Base-by-base conservation (phyloP, 2,113 vertebrate species). In the Myotis davidii region DNA sequence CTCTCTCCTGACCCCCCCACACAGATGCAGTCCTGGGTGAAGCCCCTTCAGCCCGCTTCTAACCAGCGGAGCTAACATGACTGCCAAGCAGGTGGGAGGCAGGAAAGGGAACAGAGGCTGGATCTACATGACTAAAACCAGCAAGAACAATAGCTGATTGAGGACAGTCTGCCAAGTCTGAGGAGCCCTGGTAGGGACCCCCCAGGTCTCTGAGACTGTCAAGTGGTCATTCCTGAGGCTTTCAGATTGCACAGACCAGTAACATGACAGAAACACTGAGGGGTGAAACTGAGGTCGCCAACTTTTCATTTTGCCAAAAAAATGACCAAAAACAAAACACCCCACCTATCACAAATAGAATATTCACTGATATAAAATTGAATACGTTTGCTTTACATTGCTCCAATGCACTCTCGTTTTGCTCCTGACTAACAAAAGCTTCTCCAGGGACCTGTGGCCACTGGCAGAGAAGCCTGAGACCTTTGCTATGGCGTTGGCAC, bases 261-360 rank as follows among this genome's bases (percentile, higher is more conserved):
- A 88, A 61, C 12, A 16, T 45, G 79, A 88, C 20, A 20, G 79
- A 87, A 69, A 27, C 3, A 39, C 79, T 74, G 27, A 50, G 25
- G 2, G 50, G n/a, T 29, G 2, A 23, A 59, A 88, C 59, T 56
- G 32, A 95, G 45, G 14, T 39, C 42, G 73, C 37, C 32, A 88
- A 72, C 7, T 50, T 96, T 93, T 56, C 29, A 32, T 82, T 94
- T 94, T 61, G 65, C 50, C 18, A 59, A 54, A 59, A 42, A 86
- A 61, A 64, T 4, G 39, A 79, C 18, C 21, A 10, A 48, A 45
- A 48, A 48, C 7, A 70, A 88, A 70, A 9, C 37, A 37, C 45
- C 32, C 37, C 70, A 85, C 7, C 39, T 34, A 88, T 85, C 70
- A 59, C 0, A 73, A 81, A 17, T 61, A 37, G 10, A 77, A 56